A percentile compares a stretch with the other conserved stretches of the same genome.
Evolutionary conservation across 2,113 vertebrate genomes (phyloP).

Genomic region (Pomatorhinus ruficollis): DNA sequence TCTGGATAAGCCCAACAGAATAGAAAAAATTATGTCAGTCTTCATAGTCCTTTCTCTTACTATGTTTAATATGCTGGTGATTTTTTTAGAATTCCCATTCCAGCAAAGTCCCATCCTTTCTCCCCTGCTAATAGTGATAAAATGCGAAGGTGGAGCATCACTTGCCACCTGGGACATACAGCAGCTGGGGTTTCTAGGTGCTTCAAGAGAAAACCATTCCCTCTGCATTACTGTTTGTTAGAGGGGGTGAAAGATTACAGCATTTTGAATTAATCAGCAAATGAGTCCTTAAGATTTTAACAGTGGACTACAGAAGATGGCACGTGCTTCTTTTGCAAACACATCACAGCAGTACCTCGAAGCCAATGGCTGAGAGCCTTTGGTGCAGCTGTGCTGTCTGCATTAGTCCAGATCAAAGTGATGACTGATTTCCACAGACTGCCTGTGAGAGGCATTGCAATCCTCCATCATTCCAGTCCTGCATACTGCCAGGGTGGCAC

Average conservation of each 20-base stretch:
- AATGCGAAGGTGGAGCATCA: background rate
- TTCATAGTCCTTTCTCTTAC: background rate
- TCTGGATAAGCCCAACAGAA: background rate
- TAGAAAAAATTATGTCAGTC: background rate
- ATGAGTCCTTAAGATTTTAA: background rate
- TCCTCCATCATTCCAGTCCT: background rate
- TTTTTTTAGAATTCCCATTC: background rate
- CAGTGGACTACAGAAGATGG: background rate
- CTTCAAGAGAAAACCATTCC: background rate
- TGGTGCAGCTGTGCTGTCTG: background rate
- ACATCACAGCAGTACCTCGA: background rate
- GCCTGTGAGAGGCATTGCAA: fast-evolving
- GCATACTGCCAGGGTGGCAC: background rate
- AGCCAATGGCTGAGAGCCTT: background rate
- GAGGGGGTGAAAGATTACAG: background rate
- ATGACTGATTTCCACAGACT: background rate
- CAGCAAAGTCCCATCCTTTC: background rate
- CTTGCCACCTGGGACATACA: background rate
- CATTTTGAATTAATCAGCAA: background rate
- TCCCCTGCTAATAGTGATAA: fast-evolving
- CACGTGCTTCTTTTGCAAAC: background rate
- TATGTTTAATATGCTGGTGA: background rate
- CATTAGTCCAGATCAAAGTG: background rate
- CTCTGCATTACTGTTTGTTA: background rate
- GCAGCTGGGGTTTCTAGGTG: background rate